Conservation (phyloP, 2,113 vertebrate species). For the Albula glossodonta region DNA sequence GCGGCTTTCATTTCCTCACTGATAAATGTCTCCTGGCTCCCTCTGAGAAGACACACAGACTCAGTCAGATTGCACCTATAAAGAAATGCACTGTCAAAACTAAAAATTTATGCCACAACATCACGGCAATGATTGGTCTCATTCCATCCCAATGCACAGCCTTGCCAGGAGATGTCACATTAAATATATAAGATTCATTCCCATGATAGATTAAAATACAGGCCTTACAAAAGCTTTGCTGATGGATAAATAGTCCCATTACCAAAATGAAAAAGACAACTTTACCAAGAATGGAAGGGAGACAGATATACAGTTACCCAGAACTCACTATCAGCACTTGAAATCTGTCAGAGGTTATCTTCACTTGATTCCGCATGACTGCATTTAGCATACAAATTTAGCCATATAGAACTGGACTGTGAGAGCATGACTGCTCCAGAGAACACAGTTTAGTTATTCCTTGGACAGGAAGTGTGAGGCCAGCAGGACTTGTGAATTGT, state of each 20-base stretch:
- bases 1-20: background rate
- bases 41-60: background rate
- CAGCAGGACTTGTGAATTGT: background rate
- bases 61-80: conserved; percentile 4
- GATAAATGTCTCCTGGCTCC: background rate
- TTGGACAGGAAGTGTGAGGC: background rate
- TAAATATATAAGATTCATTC: background rate
- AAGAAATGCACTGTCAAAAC: background rate
- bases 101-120: background rate
- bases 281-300: background rate
- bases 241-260: conserved; percentile 14
- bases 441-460: background rate
- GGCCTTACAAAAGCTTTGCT: background rate
- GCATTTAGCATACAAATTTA: background rate
- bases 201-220: background rate
- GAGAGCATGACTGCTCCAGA: background rate
- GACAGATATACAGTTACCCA: background rate
- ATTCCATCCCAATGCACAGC: background rate
- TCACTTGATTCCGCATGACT: background rate
- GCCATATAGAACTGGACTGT: background rate
- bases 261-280: background rate
- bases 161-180: background rate
- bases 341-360: background rate
- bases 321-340: background rate
- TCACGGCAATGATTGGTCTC: background rate